Evolutionary conservation across 1,140 invertebrate species (phyloP), one percentile per base, ranked within the genome.

Genomic region (Hylyphantes graminicola): DNA sequence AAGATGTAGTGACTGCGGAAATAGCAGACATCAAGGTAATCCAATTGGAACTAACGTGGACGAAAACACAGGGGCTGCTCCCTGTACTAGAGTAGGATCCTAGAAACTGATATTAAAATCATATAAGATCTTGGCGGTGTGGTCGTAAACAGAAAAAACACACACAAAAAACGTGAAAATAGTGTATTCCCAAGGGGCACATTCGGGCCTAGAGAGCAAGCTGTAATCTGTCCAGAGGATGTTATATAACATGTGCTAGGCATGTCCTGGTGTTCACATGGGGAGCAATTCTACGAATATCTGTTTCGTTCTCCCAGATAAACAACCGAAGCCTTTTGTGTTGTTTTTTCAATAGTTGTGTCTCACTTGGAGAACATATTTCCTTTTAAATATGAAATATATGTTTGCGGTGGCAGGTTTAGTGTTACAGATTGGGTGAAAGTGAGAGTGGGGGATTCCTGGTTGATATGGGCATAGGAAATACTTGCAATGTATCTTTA

Each of bases 191-290:
- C 76, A n/a, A 48, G 57, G 68, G 79, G 50, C n/a, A 53, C 79
- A 81, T 81, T 81, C 55, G 54, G 57, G 50, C 68, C 55, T 51
- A 73, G 64, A 65, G 76, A 78, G 64, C 79, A 73, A 81, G 68
- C 65, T 73, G 79, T 73, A 81, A 81, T 72, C 67, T 81, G 79
- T 81, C 79, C 79, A 61, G 65, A 81, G 79, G 79, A 81, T 73
- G 73, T 72, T 81, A 81, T 72, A 81, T 73, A 81, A 51, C 67
- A 81, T 81, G 67, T 48, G 72, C 64, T 19, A 63, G 57, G 67
- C 59, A 55, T 63, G 50, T 21, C 55, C 79, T 54, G 57, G 63
- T 73, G 79, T 35, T 61, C 67, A 81, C 79, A 72, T 73, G 17
- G 68, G 67, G 55, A 35, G 35, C 57, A 73, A 63, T 81, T 81